Percentiles rank a stretch among this genome's conserved stretches.
phyloP scores from a whole-genome alignment of 2,797 vertebrate species.

The Poliocrania exsul region DNA sequence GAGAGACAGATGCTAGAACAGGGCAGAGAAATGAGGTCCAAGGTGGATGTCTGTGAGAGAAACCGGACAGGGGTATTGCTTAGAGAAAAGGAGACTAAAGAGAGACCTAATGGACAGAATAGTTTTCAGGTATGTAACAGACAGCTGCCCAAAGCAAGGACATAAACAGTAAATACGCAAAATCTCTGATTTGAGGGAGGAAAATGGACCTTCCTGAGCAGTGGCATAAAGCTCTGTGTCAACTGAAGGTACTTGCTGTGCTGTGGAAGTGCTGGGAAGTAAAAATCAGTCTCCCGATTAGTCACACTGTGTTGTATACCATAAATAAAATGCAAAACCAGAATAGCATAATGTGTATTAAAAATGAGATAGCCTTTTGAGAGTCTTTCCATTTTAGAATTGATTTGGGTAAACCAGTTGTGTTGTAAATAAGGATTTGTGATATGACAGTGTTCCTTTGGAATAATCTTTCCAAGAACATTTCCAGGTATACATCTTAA shows the following conservation, averaged over 20 bases:
- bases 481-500: background rate
- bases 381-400: background rate
- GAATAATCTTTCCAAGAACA: background rate
- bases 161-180: background rate
- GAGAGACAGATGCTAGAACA: background rate
- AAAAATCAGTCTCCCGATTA: background rate
- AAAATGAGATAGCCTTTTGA: background rate
- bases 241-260: background rate
- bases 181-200: background rate
- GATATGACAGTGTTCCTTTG: background rate
- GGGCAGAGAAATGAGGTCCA: background rate
- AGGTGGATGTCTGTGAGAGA: background rate
- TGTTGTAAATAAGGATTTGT: background rate
- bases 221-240: background rate
- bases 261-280: background rate
- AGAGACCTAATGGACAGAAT: background rate
- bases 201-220: background rate
- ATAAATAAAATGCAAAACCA: background rate
- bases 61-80: background rate
- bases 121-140: background rate
- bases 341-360: background rate
- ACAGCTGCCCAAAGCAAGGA: background rate
- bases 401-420: background rate
- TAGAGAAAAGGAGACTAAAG: background rate
- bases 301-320: background rate